Evolutionary conservation across 2,797 vertebrate species (phyloP).

Genomic region (Enteromius trimaculatus): DNA sequence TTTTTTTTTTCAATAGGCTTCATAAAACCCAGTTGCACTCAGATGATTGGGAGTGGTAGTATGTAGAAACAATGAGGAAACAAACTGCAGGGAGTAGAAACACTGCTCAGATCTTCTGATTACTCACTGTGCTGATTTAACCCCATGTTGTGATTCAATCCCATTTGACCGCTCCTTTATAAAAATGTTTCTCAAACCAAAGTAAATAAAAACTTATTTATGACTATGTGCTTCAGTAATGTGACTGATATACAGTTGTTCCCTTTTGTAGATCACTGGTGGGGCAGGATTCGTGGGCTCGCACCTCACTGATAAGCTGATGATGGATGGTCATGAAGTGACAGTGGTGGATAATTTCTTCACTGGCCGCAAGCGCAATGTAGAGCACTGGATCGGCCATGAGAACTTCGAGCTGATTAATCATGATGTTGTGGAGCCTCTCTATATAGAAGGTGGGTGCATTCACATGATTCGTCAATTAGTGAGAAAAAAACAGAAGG

Average conservation of each 20-base stretch:
- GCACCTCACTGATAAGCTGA: constrained; percentile 97
- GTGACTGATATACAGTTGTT: background rate
- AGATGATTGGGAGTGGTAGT: constrained; percentile 7
- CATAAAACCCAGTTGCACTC: background rate
- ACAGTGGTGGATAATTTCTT: constrained; percentile 99
- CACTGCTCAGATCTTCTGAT: background rate
- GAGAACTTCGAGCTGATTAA: constrained; percentile 99
- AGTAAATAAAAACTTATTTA: background rate
- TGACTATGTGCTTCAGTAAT: background rate
- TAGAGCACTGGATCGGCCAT: constrained; percentile 99
- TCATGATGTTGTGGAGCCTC: constrained; percentile 97
- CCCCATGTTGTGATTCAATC: background rate
- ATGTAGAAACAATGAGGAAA: background rate
- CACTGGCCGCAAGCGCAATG: constrained; percentile 97
- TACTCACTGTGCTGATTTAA: background rate
- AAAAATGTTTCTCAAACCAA: background rate
- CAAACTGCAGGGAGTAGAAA: background rate
- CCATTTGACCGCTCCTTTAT: background rate
- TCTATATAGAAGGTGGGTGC: constrained; percentile 94
- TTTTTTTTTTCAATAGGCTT: background rate
- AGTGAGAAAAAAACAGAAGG: background rate
- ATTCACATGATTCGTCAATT: background rate
- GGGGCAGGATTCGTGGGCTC: constrained; percentile 98
- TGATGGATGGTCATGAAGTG: constrained; percentile 99
- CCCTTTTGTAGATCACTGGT: constrained; percentile 78